phyloP scores from a whole-genome alignment of 2,797 vertebrate genomes.

The Poeciliopsis paucimaculata region DNA sequence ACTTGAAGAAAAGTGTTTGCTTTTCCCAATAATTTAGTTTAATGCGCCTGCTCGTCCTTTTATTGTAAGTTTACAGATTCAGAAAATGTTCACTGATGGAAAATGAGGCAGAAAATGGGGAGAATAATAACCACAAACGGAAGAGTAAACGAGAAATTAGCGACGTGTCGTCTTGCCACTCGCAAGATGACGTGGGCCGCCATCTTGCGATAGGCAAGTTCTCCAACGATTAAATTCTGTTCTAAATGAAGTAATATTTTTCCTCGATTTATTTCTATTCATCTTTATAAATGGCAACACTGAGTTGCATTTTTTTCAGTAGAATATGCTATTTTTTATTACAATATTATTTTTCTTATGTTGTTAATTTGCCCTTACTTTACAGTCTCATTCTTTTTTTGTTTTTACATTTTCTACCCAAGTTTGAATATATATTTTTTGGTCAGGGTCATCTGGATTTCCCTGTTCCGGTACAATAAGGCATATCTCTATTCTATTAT shows the following conservation, averaged over 20 bases:
- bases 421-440: not conserved
- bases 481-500: not conserved
- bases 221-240: not conserved
- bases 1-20: not conserved
- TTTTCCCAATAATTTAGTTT: constrained; percentile 12
- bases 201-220: not conserved
- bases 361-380: not conserved
- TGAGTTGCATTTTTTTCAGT: not conserved
- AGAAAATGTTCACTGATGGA: not conserved
- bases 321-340: not conserved
- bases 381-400: not conserved
- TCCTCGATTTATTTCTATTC: not conserved
- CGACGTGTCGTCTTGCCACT: not conserved
- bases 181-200: not conserved
- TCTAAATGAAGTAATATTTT: not conserved
- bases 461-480: not conserved
- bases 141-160: not conserved
- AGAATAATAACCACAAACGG: not conserved
- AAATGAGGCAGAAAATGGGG: not conserved
- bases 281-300: not conserved
- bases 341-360: not conserved
- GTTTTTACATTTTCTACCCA: not conserved
- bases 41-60: not conserved
- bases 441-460: not conserved
- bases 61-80: not conserved